Conservation (phyloP, 2,113 vertebrate genomes). For the Pelecanus crispus region DNA sequence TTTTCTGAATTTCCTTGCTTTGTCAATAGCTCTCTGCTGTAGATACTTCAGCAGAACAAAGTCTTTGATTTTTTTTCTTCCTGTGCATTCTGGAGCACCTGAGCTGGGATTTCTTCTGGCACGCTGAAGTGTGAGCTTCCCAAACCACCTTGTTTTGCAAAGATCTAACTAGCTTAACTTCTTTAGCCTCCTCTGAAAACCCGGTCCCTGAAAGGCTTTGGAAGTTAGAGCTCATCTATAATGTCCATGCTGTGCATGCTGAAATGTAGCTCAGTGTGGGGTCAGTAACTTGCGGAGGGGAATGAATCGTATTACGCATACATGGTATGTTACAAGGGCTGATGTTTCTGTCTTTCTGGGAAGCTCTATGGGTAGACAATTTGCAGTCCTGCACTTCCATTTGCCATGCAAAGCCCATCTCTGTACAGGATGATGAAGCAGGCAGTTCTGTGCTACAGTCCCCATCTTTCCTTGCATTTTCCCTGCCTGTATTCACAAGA, state of each 20-base stretch:
- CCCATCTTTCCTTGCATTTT: not conserved
- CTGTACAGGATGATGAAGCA: not conserved
- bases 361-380: not conserved
- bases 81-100: not conserved
- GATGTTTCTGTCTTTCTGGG: not conserved
- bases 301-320: not conserved
- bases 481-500: not conserved
- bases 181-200: not conserved
- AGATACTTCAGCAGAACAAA: not conserved
- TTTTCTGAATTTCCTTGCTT: not conserved
- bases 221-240: not conserved
- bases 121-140: not conserved
- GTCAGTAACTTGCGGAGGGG: not conserved
- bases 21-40: not conserved
- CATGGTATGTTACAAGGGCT: not conserved
- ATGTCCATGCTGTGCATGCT: not conserved
- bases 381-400: not conserved
- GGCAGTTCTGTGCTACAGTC: not conserved
- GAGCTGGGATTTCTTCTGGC: not conserved
- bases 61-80: not conserved
- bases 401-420: not conserved
- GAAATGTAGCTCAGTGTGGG: not conserved
- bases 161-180: not conserved
- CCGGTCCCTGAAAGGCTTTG: not conserved
- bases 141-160: not conserved